Conservation (phyloP, 2,113 vertebrate species). For the Cervus canadensis region DNA sequence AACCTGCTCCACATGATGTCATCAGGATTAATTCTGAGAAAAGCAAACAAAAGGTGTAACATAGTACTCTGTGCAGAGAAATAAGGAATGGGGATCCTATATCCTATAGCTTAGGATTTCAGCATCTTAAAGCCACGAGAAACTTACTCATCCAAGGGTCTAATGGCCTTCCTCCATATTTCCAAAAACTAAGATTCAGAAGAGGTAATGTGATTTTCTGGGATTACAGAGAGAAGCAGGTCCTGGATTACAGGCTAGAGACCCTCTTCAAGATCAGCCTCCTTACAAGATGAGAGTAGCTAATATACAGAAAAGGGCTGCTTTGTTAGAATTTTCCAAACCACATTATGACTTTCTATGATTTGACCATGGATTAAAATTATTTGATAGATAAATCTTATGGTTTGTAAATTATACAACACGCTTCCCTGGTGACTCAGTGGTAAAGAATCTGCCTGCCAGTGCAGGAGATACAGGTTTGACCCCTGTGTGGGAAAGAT, state of each 20-base stretch:
- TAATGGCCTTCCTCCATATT: not conserved
- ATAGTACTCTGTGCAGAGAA: not conserved
- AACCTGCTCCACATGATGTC: constrained; percentile 81
- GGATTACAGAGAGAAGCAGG: not conserved
- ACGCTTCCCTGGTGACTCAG: not conserved
- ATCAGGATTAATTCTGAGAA: constrained; percentile 79
- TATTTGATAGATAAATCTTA: not conserved
- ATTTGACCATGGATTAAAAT: not conserved
- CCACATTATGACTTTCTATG: not conserved
- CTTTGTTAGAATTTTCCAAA: not conserved
- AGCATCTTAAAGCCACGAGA: not conserved
- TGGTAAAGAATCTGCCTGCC: not conserved
- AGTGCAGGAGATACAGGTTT: not conserved
- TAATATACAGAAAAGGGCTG: not conserved
- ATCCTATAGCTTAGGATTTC: not conserved
- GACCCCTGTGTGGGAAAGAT: not conserved
- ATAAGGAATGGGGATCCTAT: not conserved
- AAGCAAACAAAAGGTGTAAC: constrained; percentile 62
- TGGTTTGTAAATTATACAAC: not conserved
- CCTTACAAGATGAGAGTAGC: not conserved
- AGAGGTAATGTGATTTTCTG: not conserved
- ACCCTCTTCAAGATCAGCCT: not conserved
- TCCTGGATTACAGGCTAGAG: not conserved
- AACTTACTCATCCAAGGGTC: not conserved
- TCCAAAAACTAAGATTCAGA: not conserved